Evolutionary conservation across 2,113 vertebrate genomes (phyloP).

Genomic region (Manacus vitellinus): DNA sequence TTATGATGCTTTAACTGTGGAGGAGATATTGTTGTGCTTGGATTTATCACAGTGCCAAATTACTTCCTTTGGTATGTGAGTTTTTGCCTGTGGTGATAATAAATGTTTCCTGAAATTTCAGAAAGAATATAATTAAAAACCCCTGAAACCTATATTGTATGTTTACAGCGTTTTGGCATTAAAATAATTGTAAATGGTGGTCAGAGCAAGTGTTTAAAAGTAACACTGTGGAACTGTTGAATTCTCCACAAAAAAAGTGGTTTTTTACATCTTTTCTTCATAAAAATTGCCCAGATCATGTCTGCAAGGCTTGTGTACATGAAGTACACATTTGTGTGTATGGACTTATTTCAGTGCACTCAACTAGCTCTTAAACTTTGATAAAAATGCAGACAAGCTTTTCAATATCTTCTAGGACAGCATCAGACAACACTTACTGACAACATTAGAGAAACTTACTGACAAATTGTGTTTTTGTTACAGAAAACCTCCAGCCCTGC

Average conservation of each 20-base stretch:
- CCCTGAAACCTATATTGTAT: neutral
- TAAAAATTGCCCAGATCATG: neutral
- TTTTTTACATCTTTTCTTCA: neutral
- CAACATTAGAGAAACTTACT: neutral
- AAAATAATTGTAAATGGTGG: neutral
- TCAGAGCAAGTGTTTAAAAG: neutral
- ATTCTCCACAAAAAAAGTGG: neutral
- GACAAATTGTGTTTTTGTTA: neutral
- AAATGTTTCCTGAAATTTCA: neutral
- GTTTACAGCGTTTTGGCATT: neutral
- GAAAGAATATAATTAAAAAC: neutral
- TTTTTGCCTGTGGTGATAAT: neutral
- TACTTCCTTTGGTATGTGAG: neutral
- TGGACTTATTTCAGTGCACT: neutral
- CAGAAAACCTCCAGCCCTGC: neutral
- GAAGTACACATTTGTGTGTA: neutral
- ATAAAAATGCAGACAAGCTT: neutral
- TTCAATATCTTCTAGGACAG: neutral
- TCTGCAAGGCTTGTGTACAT: neutral
- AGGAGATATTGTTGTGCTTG: neutral
- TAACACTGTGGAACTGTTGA: neutral
- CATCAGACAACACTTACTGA: neutral
- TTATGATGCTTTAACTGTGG: neutral
- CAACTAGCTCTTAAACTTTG: neutral
- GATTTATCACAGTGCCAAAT: neutral